Evolutionary conservation across 2,888 invertebrate species (phyloP), one percentile per base, ranked within the genome.

Genomic region (Autographa gamma): DNA sequence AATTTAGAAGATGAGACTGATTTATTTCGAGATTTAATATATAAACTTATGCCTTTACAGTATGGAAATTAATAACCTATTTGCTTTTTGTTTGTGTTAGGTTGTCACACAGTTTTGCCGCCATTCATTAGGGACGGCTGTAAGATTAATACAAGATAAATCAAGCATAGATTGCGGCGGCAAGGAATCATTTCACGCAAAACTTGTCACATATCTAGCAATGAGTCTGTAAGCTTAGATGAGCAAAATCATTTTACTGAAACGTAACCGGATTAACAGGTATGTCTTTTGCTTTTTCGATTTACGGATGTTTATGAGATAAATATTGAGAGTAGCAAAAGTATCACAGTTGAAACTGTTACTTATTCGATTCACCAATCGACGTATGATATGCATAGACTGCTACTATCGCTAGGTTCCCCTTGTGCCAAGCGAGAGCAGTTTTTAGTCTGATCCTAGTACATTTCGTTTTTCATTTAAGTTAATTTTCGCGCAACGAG

Each of bases 91-190:
- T 7, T 54, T 54, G 2, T 54, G 19, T 18, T 54, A 19, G 19
- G 54, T n/a, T 48, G 48, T 18, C 25, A 9, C 14, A 56, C 13
- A 25, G 11, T 13, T 19, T 56, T 9, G 18, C 54, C 18, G 25
- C 13, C 54, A 25, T 11, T 11, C 18, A 19, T 56, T 56, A 25
- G 54, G 5, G 25, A 25, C 54, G 54, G 19, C 25, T 56, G 54
- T 19, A 14, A 56, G 54, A 56, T 56, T 56, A 48, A 56, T 56
- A 56, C 14, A 11, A 25, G 54, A 56, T 56, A 56, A 19, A 56
- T 19, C n/a, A n/a, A n/a, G 5, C 3, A 19, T 25, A 19, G 54
- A 19, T 54, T 54, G 25, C 54, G 25, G 54, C 9, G 54, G 54
- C 54, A 56, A 4, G 4, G 54, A 18, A 54, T 54, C 54, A 54